phyloP scores from a whole-genome alignment of 30 jellyfish, hydroid and myxozoan genomes.

The Rhopilema esculentum region DNA sequence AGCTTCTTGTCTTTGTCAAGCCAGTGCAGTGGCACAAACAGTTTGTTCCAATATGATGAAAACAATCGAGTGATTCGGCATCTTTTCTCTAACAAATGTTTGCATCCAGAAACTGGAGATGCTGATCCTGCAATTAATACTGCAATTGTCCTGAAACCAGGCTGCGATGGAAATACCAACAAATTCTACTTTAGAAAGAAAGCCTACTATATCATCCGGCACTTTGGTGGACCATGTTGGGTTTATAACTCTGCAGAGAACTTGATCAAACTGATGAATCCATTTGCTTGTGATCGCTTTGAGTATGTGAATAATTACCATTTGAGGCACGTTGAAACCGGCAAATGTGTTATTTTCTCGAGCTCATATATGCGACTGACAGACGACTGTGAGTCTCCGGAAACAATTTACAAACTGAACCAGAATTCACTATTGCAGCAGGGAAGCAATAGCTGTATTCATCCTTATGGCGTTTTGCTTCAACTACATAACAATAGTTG shows the following conservation, averaged over 20 bases:
- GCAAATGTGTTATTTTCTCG: slow-evolving; percentile 12
- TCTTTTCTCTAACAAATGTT: not conserved
- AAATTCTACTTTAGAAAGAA: not conserved
- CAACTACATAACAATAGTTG: not conserved
- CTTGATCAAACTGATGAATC: not conserved
- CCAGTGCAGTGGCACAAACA: slow-evolving; percentile 17
- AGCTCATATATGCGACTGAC: not conserved
- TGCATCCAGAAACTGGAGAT: slow-evolving; percentile 7
- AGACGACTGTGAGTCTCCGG: slow-evolving; percentile 1
- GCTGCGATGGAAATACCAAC: not conserved
- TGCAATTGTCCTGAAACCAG: not conserved
- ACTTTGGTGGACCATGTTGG: slow-evolving; percentile 10
- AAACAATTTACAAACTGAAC: not conserved
- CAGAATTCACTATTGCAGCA: not conserved
- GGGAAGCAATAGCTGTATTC: not conserved
- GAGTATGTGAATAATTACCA: slow-evolving; percentile 6
- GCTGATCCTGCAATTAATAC: not conserved
- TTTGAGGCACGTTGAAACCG: slow-evolving; percentile 8
- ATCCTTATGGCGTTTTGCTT: not conserved
- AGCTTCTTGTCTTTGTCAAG: slow-evolving; percentile 1
- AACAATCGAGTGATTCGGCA: not conserved
- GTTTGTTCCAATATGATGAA: not conserved
- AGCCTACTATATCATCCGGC: slow-evolving; percentile 32
- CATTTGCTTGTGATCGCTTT: slow-evolving; percentile 36
- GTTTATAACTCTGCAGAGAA: not conserved